phyloP scores from a whole-genome alignment of 2,888 invertebrate species.

The Nemoura dubitans region DNA sequence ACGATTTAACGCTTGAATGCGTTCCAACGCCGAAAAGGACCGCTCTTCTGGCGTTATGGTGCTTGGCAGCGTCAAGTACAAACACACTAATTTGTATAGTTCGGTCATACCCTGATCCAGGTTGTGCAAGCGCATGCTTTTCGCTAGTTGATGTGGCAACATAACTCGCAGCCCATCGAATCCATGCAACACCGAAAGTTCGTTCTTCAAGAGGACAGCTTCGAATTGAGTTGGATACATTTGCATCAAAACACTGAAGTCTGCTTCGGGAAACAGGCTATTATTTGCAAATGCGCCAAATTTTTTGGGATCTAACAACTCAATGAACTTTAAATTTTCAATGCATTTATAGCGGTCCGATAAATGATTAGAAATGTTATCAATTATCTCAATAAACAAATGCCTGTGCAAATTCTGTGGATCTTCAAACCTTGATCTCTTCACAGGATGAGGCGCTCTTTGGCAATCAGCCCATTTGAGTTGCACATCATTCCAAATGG shows the following conservation, averaged over 20 bases:
- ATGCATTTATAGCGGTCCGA: neutral
- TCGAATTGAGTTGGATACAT: neutral
- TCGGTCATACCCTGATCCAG: neutral
- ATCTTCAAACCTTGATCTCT: neutral
- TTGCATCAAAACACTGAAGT: neutral
- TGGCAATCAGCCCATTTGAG: neutral
- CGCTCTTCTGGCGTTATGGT: neutral
- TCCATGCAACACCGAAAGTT: neutral
- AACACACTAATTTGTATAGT: neutral
- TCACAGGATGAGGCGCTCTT: neutral
- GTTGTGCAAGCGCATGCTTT: neutral
- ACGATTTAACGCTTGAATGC: neutral
- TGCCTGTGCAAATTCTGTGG: neutral
- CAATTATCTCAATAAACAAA: neutral
- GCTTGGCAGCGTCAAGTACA: neutral
- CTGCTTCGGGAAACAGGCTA: neutral
- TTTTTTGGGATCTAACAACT: neutral
- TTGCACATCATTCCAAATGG: neutral
- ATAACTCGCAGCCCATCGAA: neutral
- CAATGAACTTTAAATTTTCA: neutral
- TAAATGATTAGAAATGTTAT: neutral
- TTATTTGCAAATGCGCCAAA: neutral
- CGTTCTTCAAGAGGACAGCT: neutral
- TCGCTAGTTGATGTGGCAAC: neutral
- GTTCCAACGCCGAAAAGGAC: too few species aligned